phyloP scores from a whole-genome alignment of 2,113 vertebrate species.

The Muntiacus muntjak region DNA sequence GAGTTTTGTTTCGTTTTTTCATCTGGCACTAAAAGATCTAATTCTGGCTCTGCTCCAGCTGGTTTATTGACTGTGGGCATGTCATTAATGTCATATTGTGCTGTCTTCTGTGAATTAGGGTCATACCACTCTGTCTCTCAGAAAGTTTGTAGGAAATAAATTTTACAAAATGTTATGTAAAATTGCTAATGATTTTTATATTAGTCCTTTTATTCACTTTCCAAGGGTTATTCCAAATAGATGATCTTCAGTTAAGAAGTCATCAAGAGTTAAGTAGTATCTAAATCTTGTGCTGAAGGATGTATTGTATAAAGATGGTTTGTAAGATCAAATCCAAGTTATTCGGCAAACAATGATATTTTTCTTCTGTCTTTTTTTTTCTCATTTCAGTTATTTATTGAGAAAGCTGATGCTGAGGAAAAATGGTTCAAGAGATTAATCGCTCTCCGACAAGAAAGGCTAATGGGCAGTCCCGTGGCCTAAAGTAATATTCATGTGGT shows the following conservation, averaged over 20 bases:
- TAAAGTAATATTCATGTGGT: constrained; percentile 62
- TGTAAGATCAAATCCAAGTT: background rate
- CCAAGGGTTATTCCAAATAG: background rate
- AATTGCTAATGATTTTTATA: background rate
- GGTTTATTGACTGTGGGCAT: background rate
- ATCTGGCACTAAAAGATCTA: background rate
- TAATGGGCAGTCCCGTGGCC: constrained; percentile 95
- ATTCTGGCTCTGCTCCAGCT: background rate
- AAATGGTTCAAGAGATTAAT: constrained; percentile 92
- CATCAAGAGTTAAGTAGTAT: background rate
- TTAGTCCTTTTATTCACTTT: background rate
- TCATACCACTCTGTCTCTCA: background rate
- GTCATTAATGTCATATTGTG: background rate
- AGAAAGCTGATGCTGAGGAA: constrained; percentile 93
- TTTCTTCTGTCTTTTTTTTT: background rate
- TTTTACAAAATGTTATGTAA: background rate
- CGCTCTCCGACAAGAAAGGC: constrained; percentile 91
- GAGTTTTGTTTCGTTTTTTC: background rate
- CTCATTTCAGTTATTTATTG: constrained; percentile 89
- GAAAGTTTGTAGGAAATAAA: background rate
- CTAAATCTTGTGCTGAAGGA: background rate
- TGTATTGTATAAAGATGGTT: background rate
- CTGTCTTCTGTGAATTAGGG: background rate
- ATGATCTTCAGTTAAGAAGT: background rate
- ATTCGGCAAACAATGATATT: background rate